Conservation (phyloP, 2,113 vertebrate species). For the Laterallus jamaicensis region DNA sequence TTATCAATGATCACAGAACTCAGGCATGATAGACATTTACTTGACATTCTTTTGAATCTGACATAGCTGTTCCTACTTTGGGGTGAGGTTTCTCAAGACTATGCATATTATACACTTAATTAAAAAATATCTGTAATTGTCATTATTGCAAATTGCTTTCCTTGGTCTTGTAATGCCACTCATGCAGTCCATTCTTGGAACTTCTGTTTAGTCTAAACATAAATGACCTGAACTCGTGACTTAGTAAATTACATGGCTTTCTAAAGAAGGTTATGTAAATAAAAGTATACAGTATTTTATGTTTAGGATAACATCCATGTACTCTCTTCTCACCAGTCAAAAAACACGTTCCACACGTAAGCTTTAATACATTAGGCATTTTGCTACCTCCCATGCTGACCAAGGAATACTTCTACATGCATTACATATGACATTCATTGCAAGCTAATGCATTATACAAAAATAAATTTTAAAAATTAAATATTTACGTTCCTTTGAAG, state of each 20-base stretch:
- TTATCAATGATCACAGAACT: not conserved
- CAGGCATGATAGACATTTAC: not conserved
- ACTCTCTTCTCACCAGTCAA: not conserved
- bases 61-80: not conserved
- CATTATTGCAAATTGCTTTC: not conserved
- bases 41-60: not conserved
- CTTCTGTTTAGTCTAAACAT: not conserved
- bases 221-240: not conserved
- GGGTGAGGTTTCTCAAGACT: not conserved
- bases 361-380: not conserved
- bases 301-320: not conserved
- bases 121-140: not conserved
- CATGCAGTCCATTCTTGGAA: not conserved
- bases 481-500: slow-evolving; percentile 46
- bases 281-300: not conserved
- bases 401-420: not conserved
- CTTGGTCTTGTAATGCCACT: not conserved
- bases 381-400: not conserved
- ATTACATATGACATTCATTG: not conserved
- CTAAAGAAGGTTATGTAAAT: not conserved
- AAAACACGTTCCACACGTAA: not conserved
- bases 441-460: slow-evolving; percentile 24
- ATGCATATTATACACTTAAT: not conserved
- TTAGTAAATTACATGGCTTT: not conserved
- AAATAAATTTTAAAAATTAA: not conserved